These are phyloP conservation scores for Rallus limicola DNA, from an alignment of 2,113 vertebrate genomes.

Conservation along the genomic window DNA sequence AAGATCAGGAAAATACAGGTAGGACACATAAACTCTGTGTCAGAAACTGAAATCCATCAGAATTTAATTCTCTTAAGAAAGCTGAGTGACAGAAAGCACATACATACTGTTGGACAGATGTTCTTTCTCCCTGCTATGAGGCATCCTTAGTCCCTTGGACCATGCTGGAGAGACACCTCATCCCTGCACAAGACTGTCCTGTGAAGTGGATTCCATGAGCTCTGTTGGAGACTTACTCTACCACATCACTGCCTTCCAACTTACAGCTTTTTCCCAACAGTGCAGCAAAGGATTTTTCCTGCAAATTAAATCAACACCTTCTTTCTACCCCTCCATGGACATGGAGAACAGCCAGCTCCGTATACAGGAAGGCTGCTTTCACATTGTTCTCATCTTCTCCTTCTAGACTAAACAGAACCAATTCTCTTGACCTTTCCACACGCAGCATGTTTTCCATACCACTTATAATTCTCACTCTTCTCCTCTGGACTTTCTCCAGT, in stretches of 20 bases:
- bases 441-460: not conserved
- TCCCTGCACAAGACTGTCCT: not conserved
- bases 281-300: not conserved
- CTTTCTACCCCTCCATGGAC: not conserved
- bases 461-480: not conserved
- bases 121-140: not conserved
- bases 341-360: not conserved
- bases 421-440: not conserved
- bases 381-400: not conserved
- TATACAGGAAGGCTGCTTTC: not conserved
- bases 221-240: not conserved
- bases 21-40: not conserved
- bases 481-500: not conserved
- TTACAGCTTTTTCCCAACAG: not conserved
- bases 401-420: conserved; percentile 26
- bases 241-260: not conserved
- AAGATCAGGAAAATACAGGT: not conserved
- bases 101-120: not conserved
- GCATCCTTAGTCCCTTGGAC: not conserved
- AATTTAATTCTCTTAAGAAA: not conserved
- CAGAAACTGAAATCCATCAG: not conserved
- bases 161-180: not conserved
- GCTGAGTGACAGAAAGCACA: not conserved
- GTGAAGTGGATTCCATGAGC: not conserved
- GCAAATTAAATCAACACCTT: not conserved